A percentile compares a stretch with the other conserved stretches of the same genome.
phyloP scores from a whole-genome alignment of 2,888 invertebrate genomes.

The Hecatera dysodea region DNA sequence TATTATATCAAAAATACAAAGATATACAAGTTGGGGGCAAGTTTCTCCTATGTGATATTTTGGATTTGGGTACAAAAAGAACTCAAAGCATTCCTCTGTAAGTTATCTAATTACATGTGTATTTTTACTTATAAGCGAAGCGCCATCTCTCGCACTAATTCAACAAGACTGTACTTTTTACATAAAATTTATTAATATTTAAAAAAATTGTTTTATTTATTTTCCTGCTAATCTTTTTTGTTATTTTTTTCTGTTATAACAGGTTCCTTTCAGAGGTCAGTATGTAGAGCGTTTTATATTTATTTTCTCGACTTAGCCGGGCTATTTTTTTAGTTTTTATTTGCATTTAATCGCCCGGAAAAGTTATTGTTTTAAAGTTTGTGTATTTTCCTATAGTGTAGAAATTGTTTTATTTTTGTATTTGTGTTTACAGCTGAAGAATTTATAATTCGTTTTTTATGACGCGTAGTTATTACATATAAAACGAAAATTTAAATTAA shows the following conservation, averaged over 20 bases:
- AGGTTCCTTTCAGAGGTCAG: slow-evolving; percentile 74
- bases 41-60: neutral
- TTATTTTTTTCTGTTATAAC: slow-evolving; percentile 62
- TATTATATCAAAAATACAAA: neutral
- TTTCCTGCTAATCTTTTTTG: slow-evolving; percentile 51
- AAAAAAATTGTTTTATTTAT: slow-evolving; percentile 47
- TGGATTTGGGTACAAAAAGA: neutral
- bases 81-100: neutral
- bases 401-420: neutral
- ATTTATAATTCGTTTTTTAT: no score
- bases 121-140: slow-evolving; percentile 1
- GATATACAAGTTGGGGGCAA: neutral
- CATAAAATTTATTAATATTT: slow-evolving; percentile 31
- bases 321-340: neutral
- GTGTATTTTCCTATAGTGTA: neutral
- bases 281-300: slow-evolving; percentile 64
- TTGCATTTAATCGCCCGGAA: neutral
- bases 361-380: neutral
- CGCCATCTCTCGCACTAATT: slow-evolving; percentile 23
- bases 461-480: neutral
- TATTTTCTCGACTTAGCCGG: neutral
- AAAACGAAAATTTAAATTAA: neutral
- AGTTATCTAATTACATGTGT: slow-evolving; percentile 7
- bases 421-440: neutral
- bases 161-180: slow-evolving; percentile 54